These are phyloP conservation scores for Rugalucina vietnamica DNA, from an alignment of 2,888 invertebrate genomes.

Conservation along the genomic window DNA sequence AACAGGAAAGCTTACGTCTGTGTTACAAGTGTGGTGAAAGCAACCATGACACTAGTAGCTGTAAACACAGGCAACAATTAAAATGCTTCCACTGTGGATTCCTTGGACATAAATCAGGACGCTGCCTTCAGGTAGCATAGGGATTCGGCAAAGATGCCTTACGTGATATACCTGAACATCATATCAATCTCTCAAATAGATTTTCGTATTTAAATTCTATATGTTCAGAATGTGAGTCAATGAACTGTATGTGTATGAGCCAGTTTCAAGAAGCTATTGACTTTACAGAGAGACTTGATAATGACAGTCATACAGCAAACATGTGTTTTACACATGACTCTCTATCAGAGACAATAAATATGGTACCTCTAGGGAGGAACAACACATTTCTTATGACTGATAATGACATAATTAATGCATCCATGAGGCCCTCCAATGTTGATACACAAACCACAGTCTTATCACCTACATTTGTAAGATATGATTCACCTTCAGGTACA, in stretches of 20 bases:
- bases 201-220: neutral
- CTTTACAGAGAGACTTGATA: neutral
- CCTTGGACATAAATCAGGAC: neutral
- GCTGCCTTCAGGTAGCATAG: neutral
- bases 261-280: neutral
- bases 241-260: neutral
- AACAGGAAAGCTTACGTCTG: no score
- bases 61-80: neutral
- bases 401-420: neutral
- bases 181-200: neutral
- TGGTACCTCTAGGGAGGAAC: neutral
- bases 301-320: neutral
- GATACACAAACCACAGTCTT: neutral
- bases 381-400: no score
- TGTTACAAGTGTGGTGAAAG: constrained; percentile 7
- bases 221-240: neutral
- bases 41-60: neutral
- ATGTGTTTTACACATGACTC: neutral
- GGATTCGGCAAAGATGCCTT: constrained; percentile 5
- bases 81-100: neutral
- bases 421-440: neutral
- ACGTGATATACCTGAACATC: neutral
- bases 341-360: neutral
- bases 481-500: neutral
- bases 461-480: neutral